Conservation (phyloP, 1,140 invertebrate genomes). For the Dolichoris vasculosae region DNA sequence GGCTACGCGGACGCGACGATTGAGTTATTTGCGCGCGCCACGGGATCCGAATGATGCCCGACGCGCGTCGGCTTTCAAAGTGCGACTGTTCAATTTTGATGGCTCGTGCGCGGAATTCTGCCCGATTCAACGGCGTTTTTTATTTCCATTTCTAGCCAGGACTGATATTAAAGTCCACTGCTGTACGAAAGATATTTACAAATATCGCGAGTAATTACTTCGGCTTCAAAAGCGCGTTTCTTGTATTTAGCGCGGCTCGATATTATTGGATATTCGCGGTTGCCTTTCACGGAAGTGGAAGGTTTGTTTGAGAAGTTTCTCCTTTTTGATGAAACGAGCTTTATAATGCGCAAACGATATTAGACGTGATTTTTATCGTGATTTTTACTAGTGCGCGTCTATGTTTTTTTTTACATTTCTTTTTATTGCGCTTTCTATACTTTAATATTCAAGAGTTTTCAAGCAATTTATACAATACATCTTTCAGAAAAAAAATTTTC, state of each 20-base stretch:
- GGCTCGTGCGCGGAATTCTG: background rate
- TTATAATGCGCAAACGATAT: background rate
- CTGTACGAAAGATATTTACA: background rate
- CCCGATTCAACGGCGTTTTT: too few species aligned
- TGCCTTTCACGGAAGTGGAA: background rate
- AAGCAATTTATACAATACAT: background rate
- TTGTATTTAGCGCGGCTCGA: background rate
- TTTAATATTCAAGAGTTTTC: background rate
- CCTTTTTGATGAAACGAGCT: too few species aligned
- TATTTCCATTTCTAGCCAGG: background rate
- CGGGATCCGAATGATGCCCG: background rate
- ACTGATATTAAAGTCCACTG: background rate
- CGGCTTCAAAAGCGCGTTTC: background rate
- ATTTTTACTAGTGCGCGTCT: background rate
- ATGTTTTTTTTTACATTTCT: background rate
- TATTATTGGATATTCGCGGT: background rate
- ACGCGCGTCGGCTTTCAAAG: too few species aligned
- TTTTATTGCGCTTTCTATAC: background rate
- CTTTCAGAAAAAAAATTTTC: background rate
- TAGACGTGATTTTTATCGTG: too few species aligned
- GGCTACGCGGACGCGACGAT: background rate
- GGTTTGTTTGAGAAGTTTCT: too few species aligned
- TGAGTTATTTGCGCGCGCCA: conserved; percentile 7
- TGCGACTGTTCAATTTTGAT: background rate
- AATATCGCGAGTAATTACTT: background rate